phyloP scores from a whole-genome alignment of 2,113 vertebrate species.

The Pyrgilauda ruficollis region DNA sequence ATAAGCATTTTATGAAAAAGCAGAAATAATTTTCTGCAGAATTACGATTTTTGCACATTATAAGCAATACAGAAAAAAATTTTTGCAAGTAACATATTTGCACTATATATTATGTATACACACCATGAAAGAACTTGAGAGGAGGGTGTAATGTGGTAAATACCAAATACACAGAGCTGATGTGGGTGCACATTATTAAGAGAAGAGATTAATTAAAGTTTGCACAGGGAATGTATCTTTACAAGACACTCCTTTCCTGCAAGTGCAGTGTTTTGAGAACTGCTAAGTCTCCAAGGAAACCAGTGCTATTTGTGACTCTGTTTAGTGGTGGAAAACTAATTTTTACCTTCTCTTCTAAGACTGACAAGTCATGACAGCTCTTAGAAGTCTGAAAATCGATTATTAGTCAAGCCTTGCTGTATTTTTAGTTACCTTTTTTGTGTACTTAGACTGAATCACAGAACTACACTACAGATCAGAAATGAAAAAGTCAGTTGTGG shows the following conservation, averaged over 20 bases:
- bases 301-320: constrained; percentile 71
- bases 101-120: too few relatives aligned
- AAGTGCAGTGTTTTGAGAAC: constrained; percentile 24
- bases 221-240: background rate
- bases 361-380: constrained; percentile 76
- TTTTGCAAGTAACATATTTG: background rate
- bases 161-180: background rate
- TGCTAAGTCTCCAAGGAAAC: constrained; percentile 75
- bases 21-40: background rate
- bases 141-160: background rate
- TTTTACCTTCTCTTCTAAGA: constrained; percentile 74
- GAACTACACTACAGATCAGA: constrained; percentile 26
- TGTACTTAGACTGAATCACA: constrained; percentile 67
- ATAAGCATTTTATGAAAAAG: background rate
- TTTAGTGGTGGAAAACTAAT: constrained; percentile 68
- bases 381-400: constrained; percentile 68
- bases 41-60: background rate
- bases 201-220: constrained; percentile 20
- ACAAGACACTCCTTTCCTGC: background rate
- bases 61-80: background rate
- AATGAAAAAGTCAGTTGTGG: constrained; percentile 54
- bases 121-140: background rate
- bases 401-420: constrained; percentile 68
- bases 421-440: constrained; percentile 70
- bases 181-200: background rate